phyloP scores from a whole-genome alignment of 2,888 invertebrate genomes.

The Hofmannophila pseudospretella region DNA sequence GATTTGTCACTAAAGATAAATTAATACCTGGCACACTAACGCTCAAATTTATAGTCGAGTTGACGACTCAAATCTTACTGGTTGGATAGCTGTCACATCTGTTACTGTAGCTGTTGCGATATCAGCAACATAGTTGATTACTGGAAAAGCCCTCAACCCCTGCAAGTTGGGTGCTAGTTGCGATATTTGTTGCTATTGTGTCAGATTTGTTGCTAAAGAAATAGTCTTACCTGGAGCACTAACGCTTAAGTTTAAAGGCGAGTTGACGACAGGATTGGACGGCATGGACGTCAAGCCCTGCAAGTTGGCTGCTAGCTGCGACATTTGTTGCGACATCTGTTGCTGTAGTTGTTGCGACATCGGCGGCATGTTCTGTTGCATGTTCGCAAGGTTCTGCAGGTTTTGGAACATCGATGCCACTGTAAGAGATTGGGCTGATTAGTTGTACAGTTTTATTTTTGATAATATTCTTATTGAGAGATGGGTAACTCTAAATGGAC shows the following conservation, averaged over 20 bases:
- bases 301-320: slow-evolving; percentile 80
- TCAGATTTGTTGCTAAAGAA: too few species aligned
- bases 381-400: slow-evolving; percentile 71
- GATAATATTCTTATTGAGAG: too few species aligned
- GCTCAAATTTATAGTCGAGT: too few species aligned
- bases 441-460: not conserved
- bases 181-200: slow-evolving; percentile 72
- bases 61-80: too few species aligned
- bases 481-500: too few species aligned
- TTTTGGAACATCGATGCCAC: slow-evolving; percentile 85
- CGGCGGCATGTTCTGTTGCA: slow-evolving; percentile 71
- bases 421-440: slow-evolving; percentile 43
- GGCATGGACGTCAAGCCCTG: slow-evolving; percentile 88
- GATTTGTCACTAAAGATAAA: too few species aligned
- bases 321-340: slow-evolving; percentile 75
- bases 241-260: slow-evolving; percentile 90
- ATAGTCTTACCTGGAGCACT: slow-evolving; percentile 72
- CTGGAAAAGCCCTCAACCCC: too few species aligned
- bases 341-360: slow-evolving; percentile 79
- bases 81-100: slow-evolving; percentile 74
- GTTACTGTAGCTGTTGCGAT: slow-evolving; percentile 78
- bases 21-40: too few species aligned
- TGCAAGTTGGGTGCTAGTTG: slow-evolving; percentile 83
- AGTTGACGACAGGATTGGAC: slow-evolving; percentile 85
- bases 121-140: slow-evolving; percentile 70